These are phyloP conservation scores for Epinephelus fuscoguttatus DNA, from an alignment of 2,113 vertebrate genomes.

Conservation along the genomic window DNA sequence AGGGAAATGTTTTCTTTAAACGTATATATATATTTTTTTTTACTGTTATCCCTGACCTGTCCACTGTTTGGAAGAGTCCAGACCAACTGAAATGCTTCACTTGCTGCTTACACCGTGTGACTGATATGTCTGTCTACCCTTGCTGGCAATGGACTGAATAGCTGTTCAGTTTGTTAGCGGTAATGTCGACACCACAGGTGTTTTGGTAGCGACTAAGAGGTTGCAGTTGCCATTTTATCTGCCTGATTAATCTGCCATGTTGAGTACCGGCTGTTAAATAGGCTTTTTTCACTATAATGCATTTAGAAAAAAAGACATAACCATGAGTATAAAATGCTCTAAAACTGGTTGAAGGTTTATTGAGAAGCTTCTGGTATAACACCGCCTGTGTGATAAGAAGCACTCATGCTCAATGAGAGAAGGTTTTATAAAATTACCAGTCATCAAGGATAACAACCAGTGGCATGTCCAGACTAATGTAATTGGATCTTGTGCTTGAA, in stretches of 20 bases:
- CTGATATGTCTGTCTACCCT: constrained; percentile 28
- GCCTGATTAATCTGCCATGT: constrained; percentile 24
- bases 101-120: constrained; percentile 17
- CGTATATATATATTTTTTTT: not conserved
- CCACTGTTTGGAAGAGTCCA: constrained; percentile 10
- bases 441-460: constrained; percentile 15
- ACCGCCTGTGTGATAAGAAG: not conserved
- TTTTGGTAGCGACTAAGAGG: constrained; percentile 15
- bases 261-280: constrained; percentile 41
- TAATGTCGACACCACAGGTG: constrained; percentile 31
- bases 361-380: constrained; percentile 15
- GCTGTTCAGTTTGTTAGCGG: constrained; percentile 13
- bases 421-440: not conserved
- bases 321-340: constrained; percentile 20
- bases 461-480: not conserved
- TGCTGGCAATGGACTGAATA: not conserved
- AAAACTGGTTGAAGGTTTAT: constrained; percentile 7
- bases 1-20: not conserved
- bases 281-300: constrained; percentile 6
- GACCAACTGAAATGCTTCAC: constrained; percentile 14
- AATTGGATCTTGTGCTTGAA: not conserved
- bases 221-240: constrained; percentile 25
- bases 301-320: constrained; percentile 28
- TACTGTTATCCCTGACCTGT: not conserved
- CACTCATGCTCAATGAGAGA: not conserved